Base-by-base conservation (phyloP, 2,113 vertebrate genomes). In the Benitochromis conjunctus region DNA sequence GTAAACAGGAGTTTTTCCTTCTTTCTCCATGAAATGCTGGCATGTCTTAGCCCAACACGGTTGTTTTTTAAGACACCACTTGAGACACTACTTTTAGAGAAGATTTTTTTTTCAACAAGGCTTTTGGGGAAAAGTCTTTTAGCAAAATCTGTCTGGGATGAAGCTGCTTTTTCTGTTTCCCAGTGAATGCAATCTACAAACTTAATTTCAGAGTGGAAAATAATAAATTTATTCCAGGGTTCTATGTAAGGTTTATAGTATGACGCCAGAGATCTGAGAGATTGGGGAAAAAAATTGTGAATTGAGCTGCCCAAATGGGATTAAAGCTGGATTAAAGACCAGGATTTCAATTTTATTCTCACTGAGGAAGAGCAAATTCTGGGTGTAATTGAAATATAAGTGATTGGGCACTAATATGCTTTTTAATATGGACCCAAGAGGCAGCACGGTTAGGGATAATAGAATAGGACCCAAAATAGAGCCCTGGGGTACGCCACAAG, bases 11-110 rank as follows among this genome's bases (percentile, higher is more conserved):
- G 26, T 76, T 76, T 76, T 76, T 31, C 16, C 26, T 18, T 51
- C 69, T n/a, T 76, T 76, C 16, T 76, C 43, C 46, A 51, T 76
- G 16, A 76, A 76, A 76, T n/a, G 16, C 16, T 19, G 69, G 26
- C 46, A 76, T 31, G 69, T 76, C 26, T 76, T 76, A 51, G 0
- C 16, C 43, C 69, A 51, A n/a, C 66, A 71, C 2, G 0, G 8
- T 46, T 71, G n/a, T 46, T 71, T 71, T 71, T 71, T 71, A 71
- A 18, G 8, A 46, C 66, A 46, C 0, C 21, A 71, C 8, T 71
- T 16, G n/a, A 64, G 60, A 38, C 10, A 64, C 10, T 71, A 9
- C 41, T 46, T 24, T 24, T 26, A 29, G 41, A 46, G 21, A 26
- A 71, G 1, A 46, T 13, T 7, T 24, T 24, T 46, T 16, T 41